phyloP scores from a whole-genome alignment of 1,140 invertebrate genomes.

The Trigoniulus corallinus region DNA sequence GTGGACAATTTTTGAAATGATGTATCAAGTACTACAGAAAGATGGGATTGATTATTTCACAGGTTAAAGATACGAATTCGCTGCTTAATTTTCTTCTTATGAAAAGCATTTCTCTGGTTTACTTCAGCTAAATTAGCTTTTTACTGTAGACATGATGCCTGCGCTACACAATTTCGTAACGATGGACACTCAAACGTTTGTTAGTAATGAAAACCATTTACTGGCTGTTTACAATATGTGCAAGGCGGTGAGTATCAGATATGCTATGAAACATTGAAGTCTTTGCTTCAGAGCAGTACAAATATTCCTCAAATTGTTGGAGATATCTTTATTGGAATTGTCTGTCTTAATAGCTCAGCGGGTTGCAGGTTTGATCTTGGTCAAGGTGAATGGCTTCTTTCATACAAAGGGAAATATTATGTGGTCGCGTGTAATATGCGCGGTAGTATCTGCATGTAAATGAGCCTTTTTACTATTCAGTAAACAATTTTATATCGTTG shows the following conservation, averaged over 20 bases:
- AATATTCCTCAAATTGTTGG: too few relatives aligned
- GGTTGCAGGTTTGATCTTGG: too few relatives aligned
- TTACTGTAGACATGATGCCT: constrained; percentile 84
- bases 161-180: constrained; percentile 94
- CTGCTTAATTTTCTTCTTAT: too few relatives aligned
- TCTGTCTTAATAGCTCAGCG: too few relatives aligned
- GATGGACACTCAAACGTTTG: constrained; percentile 80
- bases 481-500: too few relatives aligned
- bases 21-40: constrained; percentile 79
- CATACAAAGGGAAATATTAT: too few relatives aligned
- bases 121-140: not conserved
- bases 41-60: constrained; percentile 94
- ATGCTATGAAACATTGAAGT: constrained; percentile 7
- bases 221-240: constrained; percentile 91
- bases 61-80: constrained; percentile 19
- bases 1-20: constrained; percentile 87
- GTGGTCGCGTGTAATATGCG: too few relatives aligned
- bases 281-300: too few relatives aligned
- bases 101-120: not conserved
- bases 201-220: constrained; percentile 75
- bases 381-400: too few relatives aligned
- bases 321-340: too few relatives aligned
- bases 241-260: constrained; percentile 44
- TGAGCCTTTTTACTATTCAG: too few relatives aligned
- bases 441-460: too few relatives aligned